These are phyloP conservation scores for Sebastes hopkinsi DNA, from an alignment of 2,797 vertebrate species.

Conservation along the genomic window DNA sequence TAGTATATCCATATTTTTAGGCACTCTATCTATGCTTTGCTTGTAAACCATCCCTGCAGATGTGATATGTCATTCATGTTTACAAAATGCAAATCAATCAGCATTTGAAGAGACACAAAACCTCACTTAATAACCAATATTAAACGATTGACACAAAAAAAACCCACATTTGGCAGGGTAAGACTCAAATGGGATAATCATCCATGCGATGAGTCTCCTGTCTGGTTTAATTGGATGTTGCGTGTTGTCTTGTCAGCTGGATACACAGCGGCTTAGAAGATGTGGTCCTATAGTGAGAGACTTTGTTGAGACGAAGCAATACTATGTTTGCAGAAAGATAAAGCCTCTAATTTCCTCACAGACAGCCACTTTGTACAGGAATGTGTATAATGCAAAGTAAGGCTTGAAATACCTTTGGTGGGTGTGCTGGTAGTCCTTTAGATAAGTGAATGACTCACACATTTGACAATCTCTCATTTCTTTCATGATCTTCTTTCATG, in stretches of 20 bases:
- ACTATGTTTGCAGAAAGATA: background rate
- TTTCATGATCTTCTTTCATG: background rate
- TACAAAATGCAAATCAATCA: background rate
- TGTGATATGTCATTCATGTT: background rate
- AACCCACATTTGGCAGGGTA: background rate
- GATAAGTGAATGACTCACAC: background rate
- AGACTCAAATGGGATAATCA: background rate
- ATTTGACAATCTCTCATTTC: background rate
- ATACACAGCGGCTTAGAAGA: background rate
- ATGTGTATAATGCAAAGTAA: background rate
- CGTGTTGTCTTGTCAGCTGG: conserved; percentile 5
- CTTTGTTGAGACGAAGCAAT: background rate
- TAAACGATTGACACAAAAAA: background rate
- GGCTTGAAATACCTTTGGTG: background rate
- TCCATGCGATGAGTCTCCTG: conserved; percentile 4
- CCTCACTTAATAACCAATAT: accelerated
- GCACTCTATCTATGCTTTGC: background rate
- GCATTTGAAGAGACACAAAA: background rate
- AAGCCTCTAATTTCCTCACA: background rate
- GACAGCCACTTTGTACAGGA: background rate
- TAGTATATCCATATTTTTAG: background rate
- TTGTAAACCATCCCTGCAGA: background rate
- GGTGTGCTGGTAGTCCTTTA: background rate
- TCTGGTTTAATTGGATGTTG: conserved; percentile 34
- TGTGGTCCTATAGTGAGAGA: background rate